These are phyloP conservation scores for Biston betularia DNA, from an alignment of 2,888 invertebrate genomes.

Conservation along the genomic window DNA sequence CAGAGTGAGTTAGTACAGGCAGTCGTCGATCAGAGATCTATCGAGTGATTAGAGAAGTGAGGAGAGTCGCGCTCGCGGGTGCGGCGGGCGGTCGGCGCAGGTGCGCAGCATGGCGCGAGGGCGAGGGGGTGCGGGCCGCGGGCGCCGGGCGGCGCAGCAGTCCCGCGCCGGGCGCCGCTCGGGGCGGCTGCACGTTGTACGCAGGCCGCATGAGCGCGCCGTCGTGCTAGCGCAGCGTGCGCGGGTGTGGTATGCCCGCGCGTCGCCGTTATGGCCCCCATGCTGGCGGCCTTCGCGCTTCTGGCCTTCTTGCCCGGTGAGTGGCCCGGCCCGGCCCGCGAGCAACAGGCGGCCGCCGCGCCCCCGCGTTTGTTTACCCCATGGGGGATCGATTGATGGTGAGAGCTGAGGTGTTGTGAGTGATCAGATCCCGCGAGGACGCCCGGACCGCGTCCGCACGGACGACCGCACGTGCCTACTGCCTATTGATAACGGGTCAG, in stretches of 20 bases:
- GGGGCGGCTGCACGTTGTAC: slow-evolving; percentile 72
- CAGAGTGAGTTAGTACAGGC: slow-evolving; percentile 31
- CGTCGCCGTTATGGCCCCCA: slow-evolving; percentile 80
- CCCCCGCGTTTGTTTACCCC: slow-evolving; percentile 72
- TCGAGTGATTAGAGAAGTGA: slow-evolving; percentile 49
- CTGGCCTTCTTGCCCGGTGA: slow-evolving; percentile 83
- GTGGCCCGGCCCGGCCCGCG: slow-evolving; percentile 59
- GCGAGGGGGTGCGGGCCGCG: slow-evolving; percentile 43
- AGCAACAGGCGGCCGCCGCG: slow-evolving; percentile 79
- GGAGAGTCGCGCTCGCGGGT: slow-evolving; percentile 23
- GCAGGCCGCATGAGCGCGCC: slow-evolving; percentile 80
- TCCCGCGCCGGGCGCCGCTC: slow-evolving; percentile 81
- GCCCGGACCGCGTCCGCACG: slow-evolving; percentile 18
- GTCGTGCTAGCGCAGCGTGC: slow-evolving; percentile 83
- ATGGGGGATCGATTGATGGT: slow-evolving; percentile 64
- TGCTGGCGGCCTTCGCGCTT: slow-evolving; percentile 80
- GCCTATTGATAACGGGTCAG: slow-evolving; percentile 48
- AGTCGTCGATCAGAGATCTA: slow-evolving; percentile 44
- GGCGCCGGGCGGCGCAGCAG: slow-evolving; percentile 59
- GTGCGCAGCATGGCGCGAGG: slow-evolving; percentile 61
- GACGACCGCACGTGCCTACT: slow-evolving; percentile 3
- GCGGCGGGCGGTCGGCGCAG: slow-evolving; percentile 54
- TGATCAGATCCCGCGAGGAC: slow-evolving; percentile 52
- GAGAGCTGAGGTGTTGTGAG: slow-evolving; percentile 79
- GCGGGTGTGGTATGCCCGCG: slow-evolving; percentile 86